phyloP scores from a whole-genome alignment of 1,140 invertebrate species.

The Caligus rogercresseyi region DNA sequence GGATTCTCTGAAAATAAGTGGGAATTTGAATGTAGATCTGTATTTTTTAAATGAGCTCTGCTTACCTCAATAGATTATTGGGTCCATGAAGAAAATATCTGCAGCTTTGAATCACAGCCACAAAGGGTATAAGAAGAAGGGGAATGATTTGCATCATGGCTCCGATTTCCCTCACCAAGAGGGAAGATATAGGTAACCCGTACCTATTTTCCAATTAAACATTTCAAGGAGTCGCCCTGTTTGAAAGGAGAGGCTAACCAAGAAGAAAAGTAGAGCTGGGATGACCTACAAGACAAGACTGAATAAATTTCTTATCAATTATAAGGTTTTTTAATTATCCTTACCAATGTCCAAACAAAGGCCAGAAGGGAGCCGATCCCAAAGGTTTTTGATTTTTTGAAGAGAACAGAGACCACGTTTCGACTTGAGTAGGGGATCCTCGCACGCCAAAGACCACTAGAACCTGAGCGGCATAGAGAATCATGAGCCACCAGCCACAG shows the following conservation, averaged over 20 bases:
- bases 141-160: slow-evolving; percentile 55
- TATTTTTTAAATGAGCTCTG: slow-evolving; percentile 22
- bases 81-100: slow-evolving; percentile 59
- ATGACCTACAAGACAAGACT: slow-evolving; percentile 18
- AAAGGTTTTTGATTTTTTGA: slow-evolving; percentile 22
- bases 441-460: slow-evolving; percentile 15
- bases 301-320: too few species aligned
- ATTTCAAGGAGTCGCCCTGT: slow-evolving; percentile 50
- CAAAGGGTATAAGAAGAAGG: slow-evolving; percentile 51
- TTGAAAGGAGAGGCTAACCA: slow-evolving; percentile 56
- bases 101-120: slow-evolving; percentile 59
- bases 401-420: slow-evolving; percentile 49
- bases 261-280: slow-evolving; percentile 36
- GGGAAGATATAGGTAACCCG: slow-evolving; percentile 41
- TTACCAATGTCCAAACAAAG: slow-evolving; percentile 69
- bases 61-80: slow-evolving; percentile 69
- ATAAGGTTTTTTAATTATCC: too few species aligned
- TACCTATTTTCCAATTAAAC: slow-evolving; percentile 43
- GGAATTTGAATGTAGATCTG: neutral
- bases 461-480: slow-evolving; percentile 53
- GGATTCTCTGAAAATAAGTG: slow-evolving; percentile 43
- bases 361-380: slow-evolving; percentile 45
- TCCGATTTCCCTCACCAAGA: slow-evolving; percentile 57
- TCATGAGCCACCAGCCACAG: slow-evolving; percentile 65
- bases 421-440: slow-evolving; percentile 63